phyloP scores from a whole-genome alignment of 2,797 vertebrate species.

The Pangasius mekongensis region DNA sequence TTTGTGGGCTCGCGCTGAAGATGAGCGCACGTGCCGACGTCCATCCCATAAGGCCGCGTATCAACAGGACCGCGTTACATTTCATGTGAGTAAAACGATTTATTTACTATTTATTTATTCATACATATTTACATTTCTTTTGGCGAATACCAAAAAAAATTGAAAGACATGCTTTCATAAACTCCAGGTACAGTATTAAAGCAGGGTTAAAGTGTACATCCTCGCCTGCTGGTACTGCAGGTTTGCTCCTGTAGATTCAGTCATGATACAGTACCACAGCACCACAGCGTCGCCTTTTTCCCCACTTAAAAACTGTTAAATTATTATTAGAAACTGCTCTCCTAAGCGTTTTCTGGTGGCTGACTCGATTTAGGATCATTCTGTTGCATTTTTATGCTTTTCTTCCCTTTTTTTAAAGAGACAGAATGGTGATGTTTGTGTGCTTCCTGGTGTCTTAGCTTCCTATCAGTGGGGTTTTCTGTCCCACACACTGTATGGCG shows the following conservation, averaged over 20 bases:
- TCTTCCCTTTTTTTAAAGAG: background rate
- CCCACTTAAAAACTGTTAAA: background rate
- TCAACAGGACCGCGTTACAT: background rate
- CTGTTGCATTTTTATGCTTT: background rate
- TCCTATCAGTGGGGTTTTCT: background rate
- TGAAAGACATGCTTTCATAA: background rate
- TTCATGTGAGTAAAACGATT: constrained; percentile 37
- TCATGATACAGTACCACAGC: background rate
- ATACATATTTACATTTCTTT: background rate
- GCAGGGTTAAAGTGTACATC: too few relatives aligned
- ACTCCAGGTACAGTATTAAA: background rate
- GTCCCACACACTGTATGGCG: background rate
- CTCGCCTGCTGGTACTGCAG: background rate
- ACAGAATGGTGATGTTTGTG: too few relatives aligned
- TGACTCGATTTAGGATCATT: background rate
- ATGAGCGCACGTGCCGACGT: constrained; percentile 46
- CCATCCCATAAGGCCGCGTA: constrained; percentile 7
- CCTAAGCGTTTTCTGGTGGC: background rate
- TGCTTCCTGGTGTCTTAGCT: background rate
- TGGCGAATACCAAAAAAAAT: background rate
- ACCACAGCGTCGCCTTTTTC: background rate
- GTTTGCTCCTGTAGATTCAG: background rate
- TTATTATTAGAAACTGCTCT: background rate
- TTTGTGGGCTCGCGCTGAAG: background rate
- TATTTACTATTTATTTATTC: background rate